Percentiles rank a stretch among this genome's conserved stretches.
phyloP scores from a whole-genome alignment of 2,113 vertebrate species.

The Lontra canadensis region DNA sequence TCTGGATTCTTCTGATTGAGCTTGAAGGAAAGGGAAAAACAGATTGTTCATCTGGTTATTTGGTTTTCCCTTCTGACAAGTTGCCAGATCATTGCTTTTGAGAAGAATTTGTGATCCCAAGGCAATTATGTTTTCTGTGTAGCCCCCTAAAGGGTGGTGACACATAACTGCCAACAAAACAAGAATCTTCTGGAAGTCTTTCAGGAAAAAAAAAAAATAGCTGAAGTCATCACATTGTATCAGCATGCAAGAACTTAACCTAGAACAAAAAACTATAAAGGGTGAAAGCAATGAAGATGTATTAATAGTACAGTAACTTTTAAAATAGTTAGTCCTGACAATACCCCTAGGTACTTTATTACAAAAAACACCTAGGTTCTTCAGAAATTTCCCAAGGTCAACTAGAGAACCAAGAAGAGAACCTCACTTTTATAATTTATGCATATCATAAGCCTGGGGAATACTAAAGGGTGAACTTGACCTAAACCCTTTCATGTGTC shows the following conservation, averaged over 20 bases:
- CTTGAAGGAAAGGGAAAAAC: constrained; percentile 55
- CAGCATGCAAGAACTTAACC: neutral
- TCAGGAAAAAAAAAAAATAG: neutral
- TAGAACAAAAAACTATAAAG: neutral
- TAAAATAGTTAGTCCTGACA: neutral
- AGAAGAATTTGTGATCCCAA: neutral
- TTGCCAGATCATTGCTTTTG: constrained; percentile 13
- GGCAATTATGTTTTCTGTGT: neutral
- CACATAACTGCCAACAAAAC: neutral
- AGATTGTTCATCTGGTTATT: constrained; percentile 50
- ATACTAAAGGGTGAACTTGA: neutral
- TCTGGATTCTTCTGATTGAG: neutral
- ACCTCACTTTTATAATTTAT: neutral
- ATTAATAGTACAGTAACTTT: neutral
- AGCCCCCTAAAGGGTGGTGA: neutral
- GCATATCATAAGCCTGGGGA: neutral
- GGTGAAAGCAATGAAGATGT: neutral
- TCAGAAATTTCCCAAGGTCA: constrained; percentile 54
- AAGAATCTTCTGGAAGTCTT: neutral
- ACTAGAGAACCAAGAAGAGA: constrained; percentile 41
- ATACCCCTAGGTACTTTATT: constrained; percentile 9
- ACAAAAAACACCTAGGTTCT: constrained; percentile 25
- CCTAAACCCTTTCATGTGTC: neutral
- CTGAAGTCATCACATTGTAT: neutral
- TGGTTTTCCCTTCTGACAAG: constrained; percentile 67